Evolutionary conservation across 2,888 invertebrate species (phyloP).

Genomic region (Fissipunctia ypsillon): DNA sequence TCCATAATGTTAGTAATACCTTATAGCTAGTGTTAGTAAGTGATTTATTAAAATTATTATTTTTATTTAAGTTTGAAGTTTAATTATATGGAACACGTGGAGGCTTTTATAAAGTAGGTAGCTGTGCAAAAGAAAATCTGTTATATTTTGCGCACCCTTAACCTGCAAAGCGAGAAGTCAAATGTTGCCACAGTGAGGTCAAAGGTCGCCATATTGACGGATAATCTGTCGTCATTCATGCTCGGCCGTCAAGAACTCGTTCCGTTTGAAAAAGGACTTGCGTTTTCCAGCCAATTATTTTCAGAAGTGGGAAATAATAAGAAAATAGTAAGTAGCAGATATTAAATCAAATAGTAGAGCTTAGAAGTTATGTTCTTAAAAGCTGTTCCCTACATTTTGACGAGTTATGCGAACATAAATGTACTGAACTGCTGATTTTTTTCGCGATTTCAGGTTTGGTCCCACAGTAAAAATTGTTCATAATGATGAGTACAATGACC

Average conservation of each 20-base stretch:
- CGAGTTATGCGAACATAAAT: too few relatives aligned
- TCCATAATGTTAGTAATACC: too few relatives aligned
- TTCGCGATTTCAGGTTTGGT: too few relatives aligned
- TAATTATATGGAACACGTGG: not conserved
- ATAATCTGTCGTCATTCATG: conserved; percentile 12
- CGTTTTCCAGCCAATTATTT: not conserved
- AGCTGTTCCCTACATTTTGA: too few relatives aligned
- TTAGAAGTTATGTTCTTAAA: not conserved
- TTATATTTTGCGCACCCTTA: conserved; percentile 7
- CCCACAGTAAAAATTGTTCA: too few relatives aligned
- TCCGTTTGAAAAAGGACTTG: not conserved
- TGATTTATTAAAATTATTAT: too few relatives aligned
- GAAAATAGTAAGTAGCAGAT: not conserved
- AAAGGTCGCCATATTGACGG: not conserved
- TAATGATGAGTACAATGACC: too few relatives aligned
- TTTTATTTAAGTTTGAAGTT: too few relatives aligned
- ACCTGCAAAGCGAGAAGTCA: conserved; percentile 22
- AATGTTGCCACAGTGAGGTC: conserved; percentile 2
- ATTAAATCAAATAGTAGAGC: not conserved
- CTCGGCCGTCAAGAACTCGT: too few relatives aligned
- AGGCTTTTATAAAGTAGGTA: not conserved
- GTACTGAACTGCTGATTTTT: too few relatives aligned
- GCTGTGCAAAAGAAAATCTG: conserved; percentile 6
- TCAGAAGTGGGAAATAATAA: not conserved
- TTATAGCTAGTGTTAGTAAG: too few relatives aligned